Evolutionary conservation across 2,113 vertebrate species (phyloP).

Genomic region (Hiodon tergisus): DNA sequence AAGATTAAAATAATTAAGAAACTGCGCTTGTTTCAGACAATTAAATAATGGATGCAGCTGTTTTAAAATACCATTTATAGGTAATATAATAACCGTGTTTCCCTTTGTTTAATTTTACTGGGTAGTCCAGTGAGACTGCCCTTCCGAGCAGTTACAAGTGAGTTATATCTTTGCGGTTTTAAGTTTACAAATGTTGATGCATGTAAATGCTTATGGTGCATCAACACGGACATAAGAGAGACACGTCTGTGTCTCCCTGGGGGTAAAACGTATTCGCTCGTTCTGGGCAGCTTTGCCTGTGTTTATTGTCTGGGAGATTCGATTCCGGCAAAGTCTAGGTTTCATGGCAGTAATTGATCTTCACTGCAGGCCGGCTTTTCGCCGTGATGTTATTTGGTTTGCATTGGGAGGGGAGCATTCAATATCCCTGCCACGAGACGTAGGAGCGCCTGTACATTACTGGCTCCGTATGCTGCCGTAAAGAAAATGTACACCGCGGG

Average conservation of each 20-base stretch:
- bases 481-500: not conserved
- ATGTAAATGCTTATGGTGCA: too few species aligned
- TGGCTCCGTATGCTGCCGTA: too few species aligned
- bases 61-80: too few species aligned
- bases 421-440: not conserved
- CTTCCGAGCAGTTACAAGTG: too few species aligned
- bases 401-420: not conserved
- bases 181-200: too few species aligned
- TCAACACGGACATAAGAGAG: not conserved
- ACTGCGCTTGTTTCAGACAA: too few species aligned
- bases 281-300: not conserved
- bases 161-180: too few species aligned
- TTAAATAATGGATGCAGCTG: too few species aligned
- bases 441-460: slow-evolving; percentile 14
- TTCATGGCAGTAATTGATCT: not conserved
- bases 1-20: too few species aligned
- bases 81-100: too few species aligned
- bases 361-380: not conserved
- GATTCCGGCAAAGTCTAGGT: slow-evolving; percentile 4
- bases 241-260: not conserved
- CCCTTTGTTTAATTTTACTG: too few species aligned
- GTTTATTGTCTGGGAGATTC: slow-evolving; percentile 2
- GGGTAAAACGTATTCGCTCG: not conserved
- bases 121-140: too few species aligned
- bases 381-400: slow-evolving; percentile 11